Conservation (phyloP, 2,113 vertebrate genomes). For the Dicrurus megarhynchus region DNA sequence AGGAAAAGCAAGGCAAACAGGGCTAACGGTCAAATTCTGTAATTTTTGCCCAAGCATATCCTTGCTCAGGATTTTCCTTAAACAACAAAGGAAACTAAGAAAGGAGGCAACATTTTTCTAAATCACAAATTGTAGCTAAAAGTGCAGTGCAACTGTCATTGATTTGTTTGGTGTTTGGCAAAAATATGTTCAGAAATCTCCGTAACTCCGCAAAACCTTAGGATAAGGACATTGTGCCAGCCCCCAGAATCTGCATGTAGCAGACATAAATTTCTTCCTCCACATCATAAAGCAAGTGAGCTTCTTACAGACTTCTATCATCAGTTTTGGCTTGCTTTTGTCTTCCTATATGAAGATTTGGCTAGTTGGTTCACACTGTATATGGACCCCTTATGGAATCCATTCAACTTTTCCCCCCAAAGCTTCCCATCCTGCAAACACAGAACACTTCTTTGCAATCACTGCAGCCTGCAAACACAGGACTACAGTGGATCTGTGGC, state of each 20-base stretch:
- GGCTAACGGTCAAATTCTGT: neutral
- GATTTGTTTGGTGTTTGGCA: neutral
- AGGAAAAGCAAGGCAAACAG: neutral
- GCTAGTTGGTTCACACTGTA: neutral
- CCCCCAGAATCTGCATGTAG: neutral
- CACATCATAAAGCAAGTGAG: neutral
- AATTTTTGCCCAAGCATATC: neutral
- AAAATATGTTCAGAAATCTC: neutral
- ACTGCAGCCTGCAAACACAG: neutral
- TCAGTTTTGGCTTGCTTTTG: neutral
- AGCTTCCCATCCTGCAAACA: neutral
- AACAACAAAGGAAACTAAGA: neutral
- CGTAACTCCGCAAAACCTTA: neutral
- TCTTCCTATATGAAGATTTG: neutral
- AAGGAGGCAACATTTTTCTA: neutral
- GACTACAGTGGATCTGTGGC: neutral
- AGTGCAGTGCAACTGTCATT: neutral
- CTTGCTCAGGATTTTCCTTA: neutral
- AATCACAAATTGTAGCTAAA: neutral
- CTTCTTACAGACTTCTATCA: neutral
- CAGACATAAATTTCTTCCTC: neutral
- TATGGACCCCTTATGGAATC: neutral
- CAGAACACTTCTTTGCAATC: neutral
- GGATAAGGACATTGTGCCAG: neutral
- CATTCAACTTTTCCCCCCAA: neutral